phyloP scores from a whole-genome alignment of 2,113 vertebrate species.

The Lasiurus cinereus region DNA sequence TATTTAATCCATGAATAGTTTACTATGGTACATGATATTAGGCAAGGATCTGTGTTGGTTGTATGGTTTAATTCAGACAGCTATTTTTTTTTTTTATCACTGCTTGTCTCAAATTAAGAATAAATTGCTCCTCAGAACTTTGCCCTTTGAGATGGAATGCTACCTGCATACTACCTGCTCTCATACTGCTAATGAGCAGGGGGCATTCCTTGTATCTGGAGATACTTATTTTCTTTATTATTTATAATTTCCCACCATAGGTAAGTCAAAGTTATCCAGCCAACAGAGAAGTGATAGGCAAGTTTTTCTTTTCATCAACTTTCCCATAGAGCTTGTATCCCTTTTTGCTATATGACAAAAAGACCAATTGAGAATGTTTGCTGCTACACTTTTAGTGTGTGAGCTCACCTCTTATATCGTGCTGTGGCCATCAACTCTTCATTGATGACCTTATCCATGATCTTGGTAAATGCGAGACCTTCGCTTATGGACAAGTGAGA shows the following conservation, averaged over 20 bases:
- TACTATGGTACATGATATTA: neutral
- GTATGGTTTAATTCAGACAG: neutral
- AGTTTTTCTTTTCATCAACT: neutral
- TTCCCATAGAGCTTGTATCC: neutral
- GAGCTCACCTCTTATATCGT: neutral
- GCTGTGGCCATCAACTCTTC: neutral
- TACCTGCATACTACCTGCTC: neutral
- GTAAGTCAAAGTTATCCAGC: neutral
- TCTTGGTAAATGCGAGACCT: neutral
- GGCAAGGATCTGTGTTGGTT: neutral
- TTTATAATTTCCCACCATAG: neutral
- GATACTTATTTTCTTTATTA: neutral
- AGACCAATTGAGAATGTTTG: neutral
- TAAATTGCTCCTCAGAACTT: neutral
- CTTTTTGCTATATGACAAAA: neutral
- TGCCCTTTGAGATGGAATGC: neutral
- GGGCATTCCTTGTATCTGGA: neutral
- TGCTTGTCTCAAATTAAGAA: neutral
- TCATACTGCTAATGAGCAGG: neutral
- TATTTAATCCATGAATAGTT: neutral
- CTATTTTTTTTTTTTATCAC: neutral
- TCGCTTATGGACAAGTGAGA: neutral
- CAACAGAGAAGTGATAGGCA: neutral
- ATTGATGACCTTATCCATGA: neutral
- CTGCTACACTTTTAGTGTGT: neutral